A percentile compares a stretch with the other conserved stretches of the same genome.
Conservation (phyloP, 2,113 vertebrate species). For the Limnothrissa miodon region DNA sequence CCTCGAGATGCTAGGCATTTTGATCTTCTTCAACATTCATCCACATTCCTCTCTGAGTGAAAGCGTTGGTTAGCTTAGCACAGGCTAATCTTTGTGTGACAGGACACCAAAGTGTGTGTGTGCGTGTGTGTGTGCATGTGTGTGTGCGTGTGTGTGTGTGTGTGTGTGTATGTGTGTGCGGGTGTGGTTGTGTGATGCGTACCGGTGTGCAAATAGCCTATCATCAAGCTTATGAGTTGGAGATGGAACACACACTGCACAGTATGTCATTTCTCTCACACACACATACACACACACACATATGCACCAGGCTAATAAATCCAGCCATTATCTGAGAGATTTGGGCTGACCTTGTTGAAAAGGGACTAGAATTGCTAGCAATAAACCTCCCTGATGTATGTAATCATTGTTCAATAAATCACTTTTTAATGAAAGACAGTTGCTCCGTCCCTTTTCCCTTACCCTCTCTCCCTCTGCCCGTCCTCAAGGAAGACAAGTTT, state of each 20-base stretch:
- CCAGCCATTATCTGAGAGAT: slow-evolving; percentile 38
- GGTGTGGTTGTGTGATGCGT: background rate
- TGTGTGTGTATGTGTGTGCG: background rate
- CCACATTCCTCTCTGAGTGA: background rate
- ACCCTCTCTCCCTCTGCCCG: background rate
- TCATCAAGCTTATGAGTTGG: slow-evolving; percentile 40
- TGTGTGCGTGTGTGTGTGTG: too few relatives aligned
- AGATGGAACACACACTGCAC: slow-evolving; percentile 32
- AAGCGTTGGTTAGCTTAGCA: background rate
- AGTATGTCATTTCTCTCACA: slow-evolving; percentile 31
- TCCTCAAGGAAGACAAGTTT: background rate
- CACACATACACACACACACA: background rate
- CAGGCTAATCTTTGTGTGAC: background rate
- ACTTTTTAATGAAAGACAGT: slow-evolving; percentile 71
- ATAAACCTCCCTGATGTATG: slow-evolving; percentile 63
- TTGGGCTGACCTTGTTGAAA: slow-evolving; percentile 53
- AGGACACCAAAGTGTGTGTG: too few relatives aligned
- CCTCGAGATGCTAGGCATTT: background rate
- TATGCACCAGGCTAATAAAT: slow-evolving; percentile 29
- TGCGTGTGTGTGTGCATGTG: too few relatives aligned
- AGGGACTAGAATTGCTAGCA: slow-evolving; percentile 52
- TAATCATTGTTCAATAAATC: slow-evolving; percentile 72
- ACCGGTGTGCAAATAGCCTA: slow-evolving; percentile 39
- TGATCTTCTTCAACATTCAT: background rate
- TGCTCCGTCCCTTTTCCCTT: slow-evolving; percentile 36